phyloP scores from a whole-genome alignment of 2,113 vertebrate genomes.

The Zingel zingel region DNA sequence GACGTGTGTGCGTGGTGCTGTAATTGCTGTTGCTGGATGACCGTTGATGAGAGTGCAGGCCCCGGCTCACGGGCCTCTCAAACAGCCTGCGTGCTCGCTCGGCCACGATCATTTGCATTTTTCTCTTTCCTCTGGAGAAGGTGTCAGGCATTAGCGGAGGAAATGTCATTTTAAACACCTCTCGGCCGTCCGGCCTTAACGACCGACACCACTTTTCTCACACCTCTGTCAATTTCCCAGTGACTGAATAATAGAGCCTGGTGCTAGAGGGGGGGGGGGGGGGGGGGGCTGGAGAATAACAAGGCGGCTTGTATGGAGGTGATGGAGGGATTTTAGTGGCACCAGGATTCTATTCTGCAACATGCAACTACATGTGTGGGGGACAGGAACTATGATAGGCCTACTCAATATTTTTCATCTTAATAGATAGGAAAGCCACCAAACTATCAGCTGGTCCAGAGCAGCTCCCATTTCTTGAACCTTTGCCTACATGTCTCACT shows the following conservation, averaged over 20 bases:
- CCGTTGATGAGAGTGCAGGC: constrained; percentile 67
- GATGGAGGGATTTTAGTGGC: constrained; percentile 20
- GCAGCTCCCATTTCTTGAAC: not conserved
- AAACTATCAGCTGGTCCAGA: not conserved
- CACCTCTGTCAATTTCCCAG: constrained; percentile 75
- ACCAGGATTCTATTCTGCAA: constrained; percentile 38
- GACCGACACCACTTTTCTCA: constrained; percentile 68
- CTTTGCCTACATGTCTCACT: not conserved
- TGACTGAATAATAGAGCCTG: constrained; percentile 67
- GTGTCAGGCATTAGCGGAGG: constrained; percentile 72
- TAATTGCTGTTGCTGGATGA: constrained; percentile 66
- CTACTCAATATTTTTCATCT: constrained; percentile 2
- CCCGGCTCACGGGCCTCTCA: constrained; percentile 43
- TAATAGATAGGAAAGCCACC: constrained; percentile 9
- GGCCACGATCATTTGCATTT: constrained; percentile 59
- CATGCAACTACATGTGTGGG: constrained; percentile 3
- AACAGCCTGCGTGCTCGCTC: constrained; percentile 38
- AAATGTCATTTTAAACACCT: constrained; percentile 81
- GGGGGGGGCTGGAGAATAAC: constrained; percentile 41
- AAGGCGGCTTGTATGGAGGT: constrained; percentile 61
- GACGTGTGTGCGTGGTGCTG: constrained; percentile 6
- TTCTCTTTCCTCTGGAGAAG: constrained; percentile 47
- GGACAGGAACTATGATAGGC: constrained; percentile 6
- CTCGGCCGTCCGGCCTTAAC: constrained; percentile 60
- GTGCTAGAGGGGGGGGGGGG: constrained; percentile 13